Percentiles rank a stretch among this genome's conserved stretches.
Evolutionary conservation across 2,797 vertebrate species (phyloP).

Genomic region (Poeciliopsis gracilis): DNA sequence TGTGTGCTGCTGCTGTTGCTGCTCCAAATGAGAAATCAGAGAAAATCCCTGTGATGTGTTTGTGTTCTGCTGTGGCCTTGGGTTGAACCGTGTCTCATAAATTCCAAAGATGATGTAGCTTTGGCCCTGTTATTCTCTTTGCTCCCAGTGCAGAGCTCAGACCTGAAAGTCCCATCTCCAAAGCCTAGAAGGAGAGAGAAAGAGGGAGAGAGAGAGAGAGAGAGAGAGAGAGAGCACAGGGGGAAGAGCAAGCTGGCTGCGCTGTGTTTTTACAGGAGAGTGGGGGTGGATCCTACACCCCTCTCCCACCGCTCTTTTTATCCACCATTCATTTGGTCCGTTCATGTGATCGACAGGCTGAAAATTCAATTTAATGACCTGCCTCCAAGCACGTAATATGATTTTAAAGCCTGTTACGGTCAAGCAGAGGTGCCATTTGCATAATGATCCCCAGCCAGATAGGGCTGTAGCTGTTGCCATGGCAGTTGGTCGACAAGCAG

Average conservation of each 20-base stretch:
- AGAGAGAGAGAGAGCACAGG: conserved; percentile 24
- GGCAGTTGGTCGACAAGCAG: conserved; percentile 79
- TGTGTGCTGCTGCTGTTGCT: conserved; percentile 27
- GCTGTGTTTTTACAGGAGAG: conserved; percentile 60
- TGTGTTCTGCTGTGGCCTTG: conserved; percentile 81
- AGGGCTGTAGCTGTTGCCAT: conserved; percentile 85
- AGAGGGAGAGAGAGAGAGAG: conserved; percentile 29
- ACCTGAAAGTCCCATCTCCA: conserved; percentile 69
- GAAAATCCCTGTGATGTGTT: conserved; percentile 82
- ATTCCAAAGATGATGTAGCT: conserved; percentile 83
- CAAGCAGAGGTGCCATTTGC: conserved; percentile 86
- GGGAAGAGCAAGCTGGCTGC: conserved; percentile 51
- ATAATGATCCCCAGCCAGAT: conserved; percentile 86
- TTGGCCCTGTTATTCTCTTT: conserved; percentile 76
- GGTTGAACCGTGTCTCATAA: conserved; percentile 82
- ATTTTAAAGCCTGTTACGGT: conserved; percentile 89
- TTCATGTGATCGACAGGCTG: conserved; percentile 83
- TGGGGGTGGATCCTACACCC: conserved; percentile 25
- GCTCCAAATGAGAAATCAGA: conserved; percentile 79
- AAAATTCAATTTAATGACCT: conserved; percentile 89
- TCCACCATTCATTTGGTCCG: conserved; percentile 76
- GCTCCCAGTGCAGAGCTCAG: conserved; percentile 71
- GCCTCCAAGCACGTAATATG: conserved; percentile 86
- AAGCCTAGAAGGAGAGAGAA: conserved; percentile 43
- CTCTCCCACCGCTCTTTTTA: conserved; percentile 64